These are phyloP conservation scores for Turritopsis rubra DNA, from an alignment of 30 jellyfish, hydroid and myxozoan genomes.

Conservation along the genomic window DNA sequence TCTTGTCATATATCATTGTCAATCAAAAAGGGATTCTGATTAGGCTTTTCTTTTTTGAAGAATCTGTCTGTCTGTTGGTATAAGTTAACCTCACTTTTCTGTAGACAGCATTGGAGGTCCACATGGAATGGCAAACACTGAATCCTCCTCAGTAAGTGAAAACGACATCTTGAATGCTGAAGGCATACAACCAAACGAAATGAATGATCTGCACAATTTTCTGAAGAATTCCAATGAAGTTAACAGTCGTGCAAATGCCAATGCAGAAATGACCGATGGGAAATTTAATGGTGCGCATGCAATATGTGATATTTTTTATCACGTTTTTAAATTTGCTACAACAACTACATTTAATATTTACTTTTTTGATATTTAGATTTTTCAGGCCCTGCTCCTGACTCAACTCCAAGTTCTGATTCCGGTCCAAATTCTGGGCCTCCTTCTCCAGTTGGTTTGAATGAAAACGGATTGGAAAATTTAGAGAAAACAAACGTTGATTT, in stretches of 20 bases:
- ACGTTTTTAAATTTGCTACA: neutral
- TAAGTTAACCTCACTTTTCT: neutral
- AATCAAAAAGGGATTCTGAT: neutral
- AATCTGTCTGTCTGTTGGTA: neutral
- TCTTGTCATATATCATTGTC: too few species aligned
- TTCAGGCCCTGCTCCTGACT: neutral
- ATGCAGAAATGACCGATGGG: conserved; percentile 21
- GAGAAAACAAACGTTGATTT: conserved; percentile 18
- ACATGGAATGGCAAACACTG: conserved; percentile 5
- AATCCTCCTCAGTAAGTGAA: conserved; percentile 22
- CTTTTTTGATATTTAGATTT: neutral
- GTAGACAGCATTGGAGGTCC: neutral
- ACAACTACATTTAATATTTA: too few species aligned
- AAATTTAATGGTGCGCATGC: neutral
- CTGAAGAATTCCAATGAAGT: conserved; percentile 31
- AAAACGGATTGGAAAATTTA: neutral
- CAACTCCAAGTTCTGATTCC: neutral
- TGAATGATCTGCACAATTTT: conserved; percentile 29
- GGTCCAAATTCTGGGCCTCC: neutral
- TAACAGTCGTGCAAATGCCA: neutral
- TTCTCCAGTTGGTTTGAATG: neutral
- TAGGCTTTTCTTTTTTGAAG: neutral
- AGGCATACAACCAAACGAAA: conserved; percentile 35
- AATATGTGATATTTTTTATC: neutral
- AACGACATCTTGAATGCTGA: conserved; percentile 32